Evolutionary conservation across 35 echinoderm and acorn worm genomes (phyloP), one percentile per base, ranked within the genome.

Genomic region (Hemicentrotus pulcherrimus): DNA sequence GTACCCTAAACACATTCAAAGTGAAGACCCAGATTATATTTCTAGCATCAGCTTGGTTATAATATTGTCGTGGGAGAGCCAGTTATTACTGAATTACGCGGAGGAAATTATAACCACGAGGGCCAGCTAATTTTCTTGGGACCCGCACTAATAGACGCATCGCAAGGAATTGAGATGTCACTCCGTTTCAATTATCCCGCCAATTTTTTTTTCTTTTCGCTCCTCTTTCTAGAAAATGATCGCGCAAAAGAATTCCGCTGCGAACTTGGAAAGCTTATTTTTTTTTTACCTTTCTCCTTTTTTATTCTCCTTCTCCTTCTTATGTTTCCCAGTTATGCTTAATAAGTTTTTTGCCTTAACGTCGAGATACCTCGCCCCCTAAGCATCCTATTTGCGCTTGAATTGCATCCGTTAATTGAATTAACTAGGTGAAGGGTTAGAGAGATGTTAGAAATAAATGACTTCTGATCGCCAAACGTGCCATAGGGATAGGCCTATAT

Each of bases 81-180:
- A 90, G 91, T 93, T 93, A 93, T 93, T 93, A 93, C 91, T 31
- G 91, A 93, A 93, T 93, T 93, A 93, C 91, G 45, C 46, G 13
- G 91, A 93, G 91, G 91, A 93, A 93, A 93, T 93, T 93, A 93
- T 93, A 58, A 93, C 91, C 91, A 93, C 91, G 91, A 93, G 91
- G 91, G 32, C 48, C n/a, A 48, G 22, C 46, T 93, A 93, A 93
- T 93, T 93, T 47, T 14, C 19, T 31, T 30, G 88, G 48, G 16
- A 46, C 48, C 19, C 65, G 11, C 12, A 46, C 48, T 93, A 93
- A 93, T 93, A 93, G 46, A 58, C n/a, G n/a, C 48, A 93, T 93
- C 91, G 48, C n/a, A 28, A 50, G 91, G 91, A 47, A 58, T 93
- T 46, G 46, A 48, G 45, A 50, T 93, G 46, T 47, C 91, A 50